Conservation (phyloP, 2,113 vertebrate genomes). For the Scomber colias region DNA sequence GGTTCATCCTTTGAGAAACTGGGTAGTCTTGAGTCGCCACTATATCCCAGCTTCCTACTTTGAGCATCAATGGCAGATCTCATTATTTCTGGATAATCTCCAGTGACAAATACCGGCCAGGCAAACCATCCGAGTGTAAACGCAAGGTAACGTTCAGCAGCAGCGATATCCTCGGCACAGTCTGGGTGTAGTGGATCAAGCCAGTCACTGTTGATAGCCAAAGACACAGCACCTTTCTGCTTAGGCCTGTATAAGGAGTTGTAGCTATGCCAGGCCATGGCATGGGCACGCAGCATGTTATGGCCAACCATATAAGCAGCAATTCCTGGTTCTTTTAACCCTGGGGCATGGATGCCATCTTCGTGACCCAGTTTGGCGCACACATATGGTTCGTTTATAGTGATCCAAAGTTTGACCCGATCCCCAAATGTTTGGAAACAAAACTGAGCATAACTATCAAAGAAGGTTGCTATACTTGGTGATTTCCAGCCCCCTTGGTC, state of each 20-base stretch:
- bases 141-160: constrained; percentile 74
- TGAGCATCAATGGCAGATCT: constrained; percentile 79
- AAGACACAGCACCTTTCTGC: constrained; percentile 81
- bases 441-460: constrained; percentile 85
- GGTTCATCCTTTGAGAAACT: constrained; percentile 85
- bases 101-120: constrained; percentile 86
- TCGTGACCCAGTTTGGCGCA: constrained; percentile 80
- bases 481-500: constrained; percentile 84
- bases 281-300: constrained; percentile 86
- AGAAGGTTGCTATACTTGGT: constrained; percentile 70
- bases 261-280: constrained; percentile 87
- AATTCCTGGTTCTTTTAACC: constrained; percentile 76
- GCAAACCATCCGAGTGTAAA: constrained; percentile 87
- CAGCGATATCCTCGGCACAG: constrained; percentile 74
- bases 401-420: constrained; percentile 88
- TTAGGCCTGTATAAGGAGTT: constrained; percentile 75
- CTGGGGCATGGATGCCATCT: constrained; percentile 76
- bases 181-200: constrained; percentile 75
- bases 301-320: constrained; percentile 83
- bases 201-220: constrained; percentile 85
- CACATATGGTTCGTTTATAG: constrained; percentile 86
- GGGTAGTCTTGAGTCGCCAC: constrained; percentile 75
- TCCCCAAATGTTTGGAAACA: constrained; percentile 89
- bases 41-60: constrained; percentile 77
- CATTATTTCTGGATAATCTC: constrained; percentile 87